phyloP scores from a whole-genome alignment of 2,888 invertebrate genomes.

The Marasmarcha lunaedactyla region DNA sequence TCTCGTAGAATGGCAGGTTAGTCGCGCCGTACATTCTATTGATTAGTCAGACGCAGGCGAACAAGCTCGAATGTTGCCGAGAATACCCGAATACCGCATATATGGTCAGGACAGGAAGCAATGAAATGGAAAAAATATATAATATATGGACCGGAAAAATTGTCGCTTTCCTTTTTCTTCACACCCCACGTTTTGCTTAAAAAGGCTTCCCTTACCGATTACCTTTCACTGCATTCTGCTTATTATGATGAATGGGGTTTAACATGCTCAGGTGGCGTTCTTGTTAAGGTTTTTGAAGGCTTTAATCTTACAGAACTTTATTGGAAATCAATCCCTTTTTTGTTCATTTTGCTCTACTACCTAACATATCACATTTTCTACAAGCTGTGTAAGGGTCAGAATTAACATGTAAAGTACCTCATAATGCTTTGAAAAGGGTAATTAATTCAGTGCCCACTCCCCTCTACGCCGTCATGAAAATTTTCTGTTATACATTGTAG shows the following conservation, averaged over 20 bases:
- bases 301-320: too few relatives aligned
- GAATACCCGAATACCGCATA: constrained; percentile 35
- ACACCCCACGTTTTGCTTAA: constrained; percentile 46
- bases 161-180: constrained; percentile 60
- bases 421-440: too few relatives aligned
- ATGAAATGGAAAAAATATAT: constrained; percentile 67
- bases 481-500: too few relatives aligned
- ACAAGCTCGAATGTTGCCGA: constrained; percentile 36
- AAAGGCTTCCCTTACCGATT: constrained; percentile 44
- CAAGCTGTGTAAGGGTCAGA: too few relatives aligned
- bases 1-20: constrained; percentile 25
- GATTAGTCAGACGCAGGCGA: constrained; percentile 39
- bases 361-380: too few relatives aligned
- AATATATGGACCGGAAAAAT: constrained; percentile 65
- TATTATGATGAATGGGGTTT: not conserved
- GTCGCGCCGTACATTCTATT: constrained; percentile 36
- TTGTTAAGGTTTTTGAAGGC: too few relatives aligned
- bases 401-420: too few relatives aligned
- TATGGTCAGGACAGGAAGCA: constrained; percentile 50
- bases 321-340: too few relatives aligned
- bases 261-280: too few relatives aligned
- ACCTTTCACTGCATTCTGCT: constrained; percentile 36
- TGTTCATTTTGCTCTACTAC: too few relatives aligned
- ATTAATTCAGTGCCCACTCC: too few relatives aligned
- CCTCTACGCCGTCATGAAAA: too few relatives aligned